Conservation (phyloP, 2,888 invertebrate genomes). For the Melieria omissa region DNA sequence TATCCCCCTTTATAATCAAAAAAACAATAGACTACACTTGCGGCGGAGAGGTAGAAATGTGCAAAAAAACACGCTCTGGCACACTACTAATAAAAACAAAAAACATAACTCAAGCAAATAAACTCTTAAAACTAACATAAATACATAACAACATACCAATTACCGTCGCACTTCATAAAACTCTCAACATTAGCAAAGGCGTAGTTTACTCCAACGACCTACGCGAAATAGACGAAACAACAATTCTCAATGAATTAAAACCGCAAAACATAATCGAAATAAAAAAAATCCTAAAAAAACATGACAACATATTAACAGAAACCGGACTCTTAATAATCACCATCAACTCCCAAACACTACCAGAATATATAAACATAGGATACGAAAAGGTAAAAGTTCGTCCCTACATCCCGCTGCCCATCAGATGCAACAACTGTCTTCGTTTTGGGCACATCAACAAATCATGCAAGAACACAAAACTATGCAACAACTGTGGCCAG, state of each 20-base stretch:
- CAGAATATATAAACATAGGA: not conserved
- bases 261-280: not conserved
- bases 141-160: not conserved
- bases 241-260: conserved; percentile 1
- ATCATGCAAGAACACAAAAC: not conserved
- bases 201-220: not conserved
- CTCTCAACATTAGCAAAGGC: not conserved
- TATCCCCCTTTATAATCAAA: not conserved
- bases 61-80: no score
- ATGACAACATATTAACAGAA: not conserved
- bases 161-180: not conserved
- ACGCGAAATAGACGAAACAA: not conserved
- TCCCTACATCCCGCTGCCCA: not conserved
- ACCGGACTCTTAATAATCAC: not conserved
- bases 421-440: not conserved
- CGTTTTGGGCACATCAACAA: not conserved
- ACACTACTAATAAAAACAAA: not conserved
- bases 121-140: not conserved
- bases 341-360: not conserved
- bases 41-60: not conserved
- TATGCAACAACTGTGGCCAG: not conserved
- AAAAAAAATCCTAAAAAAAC: not conserved
- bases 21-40: not conserved
- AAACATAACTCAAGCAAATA: not conserved
- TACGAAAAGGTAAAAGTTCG: conserved; percentile 2